Percentiles rank a stretch among this genome's conserved stretches.
These are phyloP conservation scores for Cladopsammia gracilis DNA, from an alignment of 64 coral and sea anemone genomes.

Conservation along the genomic window DNA sequence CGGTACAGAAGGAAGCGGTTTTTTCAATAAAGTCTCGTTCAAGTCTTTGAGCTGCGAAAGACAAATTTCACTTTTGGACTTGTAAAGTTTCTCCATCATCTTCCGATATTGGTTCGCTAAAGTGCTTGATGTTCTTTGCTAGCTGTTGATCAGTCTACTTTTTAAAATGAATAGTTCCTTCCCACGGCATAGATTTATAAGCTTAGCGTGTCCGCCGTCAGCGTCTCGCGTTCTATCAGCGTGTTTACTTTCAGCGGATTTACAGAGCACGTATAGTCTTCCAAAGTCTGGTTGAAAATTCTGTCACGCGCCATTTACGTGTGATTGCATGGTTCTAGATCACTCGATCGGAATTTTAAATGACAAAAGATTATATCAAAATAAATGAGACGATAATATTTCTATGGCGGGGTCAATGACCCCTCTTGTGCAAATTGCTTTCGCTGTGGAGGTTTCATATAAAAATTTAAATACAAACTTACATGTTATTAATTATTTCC, in stretches of 20 bases:
- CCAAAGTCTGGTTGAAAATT: background rate
- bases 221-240: too few relatives aligned
- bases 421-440: too few relatives aligned
- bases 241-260: background rate
- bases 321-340: constrained; percentile 1
- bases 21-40: background rate
- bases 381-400: too few relatives aligned
- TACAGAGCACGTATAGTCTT: background rate
- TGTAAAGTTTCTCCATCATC: constrained; percentile 33
- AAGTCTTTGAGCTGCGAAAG: background rate
- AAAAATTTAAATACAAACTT: too few relatives aligned
- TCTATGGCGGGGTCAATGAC: too few relatives aligned
- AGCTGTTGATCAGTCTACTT: background rate
- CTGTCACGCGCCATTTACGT: background rate
- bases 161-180: background rate
- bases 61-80: background rate
- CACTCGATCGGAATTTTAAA: background rate
- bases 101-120: background rate
- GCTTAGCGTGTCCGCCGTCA: too few relatives aligned
- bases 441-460: too few relatives aligned
- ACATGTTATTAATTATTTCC: too few relatives aligned
- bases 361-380: too few relatives aligned
- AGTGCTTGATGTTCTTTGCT: background rate
- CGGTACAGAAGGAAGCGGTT: background rate
- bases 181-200: too few relatives aligned